phyloP scores from a whole-genome alignment of 2,797 vertebrate species.

The Oceanodroma leucorhoa region DNA sequence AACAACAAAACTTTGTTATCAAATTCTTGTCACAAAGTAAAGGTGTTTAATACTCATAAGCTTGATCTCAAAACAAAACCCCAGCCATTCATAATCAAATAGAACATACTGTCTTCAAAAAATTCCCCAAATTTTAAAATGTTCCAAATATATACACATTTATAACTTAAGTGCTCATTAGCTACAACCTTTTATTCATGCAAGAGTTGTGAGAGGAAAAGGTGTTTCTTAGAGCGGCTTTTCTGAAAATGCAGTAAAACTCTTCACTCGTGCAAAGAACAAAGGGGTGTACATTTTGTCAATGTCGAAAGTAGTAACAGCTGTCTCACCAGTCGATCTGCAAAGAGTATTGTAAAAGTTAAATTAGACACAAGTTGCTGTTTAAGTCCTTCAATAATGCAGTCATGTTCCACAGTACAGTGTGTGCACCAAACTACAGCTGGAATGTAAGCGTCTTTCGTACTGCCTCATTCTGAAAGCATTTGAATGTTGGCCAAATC shows the following conservation, averaged over 20 bases:
- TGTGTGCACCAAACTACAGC: background rate
- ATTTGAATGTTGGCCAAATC: background rate
- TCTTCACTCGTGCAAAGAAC: slow-evolving; percentile 95
- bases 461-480: background rate
- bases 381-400: background rate
- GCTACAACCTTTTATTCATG: slow-evolving; percentile 70
- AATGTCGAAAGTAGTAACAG: slow-evolving; percentile 91
- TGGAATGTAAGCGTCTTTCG: background rate
- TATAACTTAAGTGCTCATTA: slow-evolving; percentile 74
- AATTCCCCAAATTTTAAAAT: slow-evolving; percentile 71
- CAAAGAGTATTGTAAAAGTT: slow-evolving; percentile 7
- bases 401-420: background rate
- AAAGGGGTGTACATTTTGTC: slow-evolving; percentile 96
- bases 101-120: slow-evolving; percentile 64
- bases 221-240: slow-evolving; percentile 84
- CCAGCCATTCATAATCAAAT: slow-evolving; percentile 64
- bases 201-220: slow-evolving; percentile 56
- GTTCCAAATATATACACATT: slow-evolving; percentile 74
- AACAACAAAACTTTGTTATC: slow-evolving; percentile 39
- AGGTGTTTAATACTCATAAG: slow-evolving; percentile 50
- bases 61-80: slow-evolving; percentile 62
- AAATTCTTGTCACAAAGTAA: slow-evolving; percentile 66
- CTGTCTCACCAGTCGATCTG: slow-evolving; percentile 92
- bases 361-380: background rate
- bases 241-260: slow-evolving; percentile 93